Evolutionary conservation across 2,113 vertebrate genomes (phyloP), one percentile per base, ranked within the genome.

Genomic region (Uropsilus gracilis): DNA sequence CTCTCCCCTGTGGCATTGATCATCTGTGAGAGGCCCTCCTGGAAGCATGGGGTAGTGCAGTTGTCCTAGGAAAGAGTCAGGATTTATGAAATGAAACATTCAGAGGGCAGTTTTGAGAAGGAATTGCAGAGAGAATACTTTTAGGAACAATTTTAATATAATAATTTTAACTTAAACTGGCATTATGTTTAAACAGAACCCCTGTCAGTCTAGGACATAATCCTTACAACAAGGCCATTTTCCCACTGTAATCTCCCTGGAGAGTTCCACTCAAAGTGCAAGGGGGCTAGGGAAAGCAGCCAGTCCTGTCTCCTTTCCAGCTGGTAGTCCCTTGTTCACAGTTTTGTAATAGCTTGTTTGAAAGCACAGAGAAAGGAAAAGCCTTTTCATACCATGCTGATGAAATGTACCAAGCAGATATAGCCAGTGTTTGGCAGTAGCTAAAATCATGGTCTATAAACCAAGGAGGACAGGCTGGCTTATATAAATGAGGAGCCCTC

Each of bases 41-140:
- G 90, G 94, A 96, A 97, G 87, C 97, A 97, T 0, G 94, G 92
- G 0, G 85, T 34, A 32, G 72, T 80, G 32, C 97, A 97, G 48
- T 94, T 53, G 57, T 95, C 93, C 97, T 97, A 77, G 44, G 1
- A 78, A 86, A 57, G 7, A 55, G 50, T 2, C 68, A 61, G 16
- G 42, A 75, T 50, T 34, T 77, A 68, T 26, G 44, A 75, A 77
- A 82, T 84, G 57, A 53, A 77, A 26, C 30, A 46, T 8, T 42
- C n/a, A 28, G 55, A 44, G 16, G 48, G 61, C 17, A 24, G 11
- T 42, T 88, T 61, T n/a, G 63, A 81, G 42, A 63, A 85, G 16
- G 18, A 84, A 63, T 61, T 14, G 48, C 63, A 72, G 39, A 88
- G 28, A 57, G 24, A 75, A 75, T 9, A 9, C 53, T 24, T 75